These are phyloP conservation scores for Bovichtus diacanthus DNA, from an alignment of 2,797 vertebrate genomes.

Conservation along the genomic window DNA sequence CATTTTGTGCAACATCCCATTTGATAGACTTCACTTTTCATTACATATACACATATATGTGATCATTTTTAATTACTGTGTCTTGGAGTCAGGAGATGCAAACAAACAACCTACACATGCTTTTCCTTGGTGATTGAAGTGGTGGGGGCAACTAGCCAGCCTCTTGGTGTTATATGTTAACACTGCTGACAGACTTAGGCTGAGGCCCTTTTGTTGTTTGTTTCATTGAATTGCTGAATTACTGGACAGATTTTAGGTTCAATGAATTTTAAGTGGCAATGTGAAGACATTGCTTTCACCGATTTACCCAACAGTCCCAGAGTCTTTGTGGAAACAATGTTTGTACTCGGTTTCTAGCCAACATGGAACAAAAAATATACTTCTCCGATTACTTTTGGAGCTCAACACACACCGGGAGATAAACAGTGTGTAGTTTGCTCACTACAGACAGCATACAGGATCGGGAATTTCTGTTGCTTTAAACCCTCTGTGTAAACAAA, in stretches of 20 bases:
- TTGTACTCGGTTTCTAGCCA: background rate
- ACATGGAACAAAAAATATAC: background rate
- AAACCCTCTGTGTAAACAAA: constrained; percentile 61
- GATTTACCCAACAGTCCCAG: too few species aligned
- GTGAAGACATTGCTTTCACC: background rate
- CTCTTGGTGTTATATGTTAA: constrained; percentile 34
- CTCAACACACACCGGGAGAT: background rate
- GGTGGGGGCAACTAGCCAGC: background rate
- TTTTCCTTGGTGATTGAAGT: background rate
- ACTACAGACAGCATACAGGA: constrained; percentile 2
- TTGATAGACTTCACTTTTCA: constrained; percentile 22
- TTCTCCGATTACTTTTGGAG: background rate
- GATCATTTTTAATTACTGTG: background rate
- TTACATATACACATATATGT: too few species aligned
- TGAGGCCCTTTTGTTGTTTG: constrained; percentile 19
- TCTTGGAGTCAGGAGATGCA: background rate
- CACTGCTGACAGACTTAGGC: constrained; percentile 15
- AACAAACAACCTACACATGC: constrained; percentile 19
- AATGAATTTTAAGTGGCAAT: background rate
- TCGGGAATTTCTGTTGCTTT: constrained; percentile 65
- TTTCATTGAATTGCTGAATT: constrained; percentile 36
- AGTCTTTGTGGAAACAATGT: constrained; percentile 3
- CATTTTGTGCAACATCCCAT: constrained; percentile 8
- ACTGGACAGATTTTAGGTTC: background rate
- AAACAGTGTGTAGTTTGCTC: constrained; percentile 3